A percentile compares a stretch with the other conserved stretches of the same genome.
Conservation (phyloP, 2,797 vertebrate genomes). For the Sternarchorhynchus goeldii region DNA sequence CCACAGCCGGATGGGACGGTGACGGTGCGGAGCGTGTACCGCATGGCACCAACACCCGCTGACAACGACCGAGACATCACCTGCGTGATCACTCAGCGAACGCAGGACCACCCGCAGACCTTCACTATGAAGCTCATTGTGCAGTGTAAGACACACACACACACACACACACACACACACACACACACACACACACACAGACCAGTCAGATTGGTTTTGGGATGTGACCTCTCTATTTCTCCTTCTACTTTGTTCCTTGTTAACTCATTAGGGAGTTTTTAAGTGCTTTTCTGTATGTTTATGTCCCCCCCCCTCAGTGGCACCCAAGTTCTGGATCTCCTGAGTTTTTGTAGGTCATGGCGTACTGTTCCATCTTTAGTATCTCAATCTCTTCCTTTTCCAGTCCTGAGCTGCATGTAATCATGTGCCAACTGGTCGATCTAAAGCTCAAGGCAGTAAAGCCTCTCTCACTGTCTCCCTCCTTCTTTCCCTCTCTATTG, state of each 20-base stretch:
- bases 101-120: slow-evolving; percentile 59
- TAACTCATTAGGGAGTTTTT: too few species aligned
- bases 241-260: too few species aligned
- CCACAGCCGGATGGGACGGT: slow-evolving; percentile 73
- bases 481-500: background rate
- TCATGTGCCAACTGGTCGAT: slow-evolving; percentile 10
- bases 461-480: background rate
- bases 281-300: too few species aligned
- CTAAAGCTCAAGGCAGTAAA: slow-evolving; percentile 15
- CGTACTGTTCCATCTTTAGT: slow-evolving; percentile 36
- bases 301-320: background rate
- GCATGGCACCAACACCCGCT: slow-evolving; percentile 69
- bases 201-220: too few species aligned
- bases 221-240: too few species aligned
- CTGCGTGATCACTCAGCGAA: slow-evolving; percentile 77
- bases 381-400: slow-evolving; percentile 6
- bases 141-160: slow-evolving; percentile 78
- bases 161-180: slow-evolving; percentile 12
- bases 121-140: slow-evolving; percentile 75
- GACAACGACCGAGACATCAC: slow-evolving; percentile 73
- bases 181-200: too few species aligned
- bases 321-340: background rate
- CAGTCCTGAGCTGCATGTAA: slow-evolving; percentile 22
- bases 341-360: slow-evolving; percentile 7
- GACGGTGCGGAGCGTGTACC: slow-evolving; percentile 80